These are phyloP conservation scores for Ophion costatus DNA, from an alignment of 2,888 invertebrate genomes.

Conservation along the genomic window DNA sequence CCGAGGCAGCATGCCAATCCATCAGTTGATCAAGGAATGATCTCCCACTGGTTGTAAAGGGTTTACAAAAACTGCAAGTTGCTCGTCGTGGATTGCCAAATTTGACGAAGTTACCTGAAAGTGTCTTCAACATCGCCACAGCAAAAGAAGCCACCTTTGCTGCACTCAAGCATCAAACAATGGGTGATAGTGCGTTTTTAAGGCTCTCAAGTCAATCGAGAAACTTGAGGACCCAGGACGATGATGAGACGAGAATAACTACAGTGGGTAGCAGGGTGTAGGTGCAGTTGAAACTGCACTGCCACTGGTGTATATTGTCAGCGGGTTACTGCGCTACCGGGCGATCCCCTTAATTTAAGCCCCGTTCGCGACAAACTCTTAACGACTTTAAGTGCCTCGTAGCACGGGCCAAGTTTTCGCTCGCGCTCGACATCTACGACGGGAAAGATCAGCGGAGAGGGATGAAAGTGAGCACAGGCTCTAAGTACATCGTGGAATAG, in stretches of 20 bases:
- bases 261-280: neutral
- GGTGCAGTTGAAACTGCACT: conserved; percentile 44
- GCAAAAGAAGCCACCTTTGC: conserved; percentile 8
- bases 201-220: conserved; percentile 27
- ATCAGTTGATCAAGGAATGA: too few species aligned
- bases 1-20: too few species aligned
- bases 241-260: conserved; percentile 45
- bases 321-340: conserved; percentile 59
- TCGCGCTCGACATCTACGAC: conserved; percentile 47
- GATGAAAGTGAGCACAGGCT: conserved; percentile 41
- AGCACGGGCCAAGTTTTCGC: conserved; percentile 70
- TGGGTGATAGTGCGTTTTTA: conserved; percentile 16
- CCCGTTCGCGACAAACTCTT: conserved; percentile 69
- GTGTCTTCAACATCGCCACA: neutral
- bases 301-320: conserved; percentile 68
- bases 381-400: conserved; percentile 67
- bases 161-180: conserved; percentile 1
- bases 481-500: conserved; percentile 51
- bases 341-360: conserved; percentile 72
- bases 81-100: too few species aligned
- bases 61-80: too few species aligned
- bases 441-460: conserved; percentile 33
- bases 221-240: conserved; percentile 23
- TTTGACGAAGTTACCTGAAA: neutral
- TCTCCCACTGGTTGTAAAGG: too few species aligned